A percentile compares a stretch with the other conserved stretches of the same genome.
These are phyloP conservation scores for Lycopodina hypogea DNA, from an alignment of 37 sponge, comb jelly and placozoan genomes.

Conservation along the genomic window DNA sequence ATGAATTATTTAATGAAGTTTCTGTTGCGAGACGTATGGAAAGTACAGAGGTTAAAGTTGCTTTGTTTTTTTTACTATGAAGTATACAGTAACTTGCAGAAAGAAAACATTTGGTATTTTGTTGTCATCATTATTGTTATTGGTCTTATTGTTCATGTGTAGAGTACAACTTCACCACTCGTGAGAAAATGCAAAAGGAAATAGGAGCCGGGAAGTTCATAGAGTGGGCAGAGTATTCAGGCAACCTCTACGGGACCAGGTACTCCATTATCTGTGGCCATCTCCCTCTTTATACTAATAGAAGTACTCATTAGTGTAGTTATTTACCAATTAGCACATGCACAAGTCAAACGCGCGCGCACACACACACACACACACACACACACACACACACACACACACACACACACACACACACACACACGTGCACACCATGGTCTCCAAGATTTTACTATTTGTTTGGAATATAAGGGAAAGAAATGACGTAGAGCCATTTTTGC, in stretches of 20 bases:
- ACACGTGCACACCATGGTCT: too few species aligned
- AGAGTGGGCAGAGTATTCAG: constrained; percentile 92
- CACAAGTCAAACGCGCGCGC: too few species aligned
- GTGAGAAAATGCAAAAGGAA: constrained; percentile 68
- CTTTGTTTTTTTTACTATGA: background rate
- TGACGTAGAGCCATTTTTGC: too few species aligned
- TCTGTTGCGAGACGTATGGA: background rate
- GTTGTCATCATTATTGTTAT: background rate
- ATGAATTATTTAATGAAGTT: background rate
- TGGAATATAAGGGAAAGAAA: too few species aligned
- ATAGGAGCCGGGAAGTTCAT: constrained; percentile 82
- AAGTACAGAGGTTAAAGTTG: background rate
- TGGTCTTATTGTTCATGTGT: background rate
- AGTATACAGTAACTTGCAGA: background rate
- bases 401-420: too few species aligned
- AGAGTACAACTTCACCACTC: constrained; percentile 84
- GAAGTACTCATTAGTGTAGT: background rate
- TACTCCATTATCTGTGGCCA: too few species aligned
- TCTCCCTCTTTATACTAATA: background rate
- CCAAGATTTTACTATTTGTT: too few species aligned
- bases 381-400: background rate
- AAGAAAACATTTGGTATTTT: background rate
- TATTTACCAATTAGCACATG: too few species aligned
- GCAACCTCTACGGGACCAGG: constrained; percentile 98
- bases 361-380: background rate